A percentile compares a stretch with the other conserved stretches of the same genome.
These are phyloP conservation scores for Zingel zingel DNA, from an alignment of 2,113 vertebrate genomes.

Conservation along the genomic window DNA sequence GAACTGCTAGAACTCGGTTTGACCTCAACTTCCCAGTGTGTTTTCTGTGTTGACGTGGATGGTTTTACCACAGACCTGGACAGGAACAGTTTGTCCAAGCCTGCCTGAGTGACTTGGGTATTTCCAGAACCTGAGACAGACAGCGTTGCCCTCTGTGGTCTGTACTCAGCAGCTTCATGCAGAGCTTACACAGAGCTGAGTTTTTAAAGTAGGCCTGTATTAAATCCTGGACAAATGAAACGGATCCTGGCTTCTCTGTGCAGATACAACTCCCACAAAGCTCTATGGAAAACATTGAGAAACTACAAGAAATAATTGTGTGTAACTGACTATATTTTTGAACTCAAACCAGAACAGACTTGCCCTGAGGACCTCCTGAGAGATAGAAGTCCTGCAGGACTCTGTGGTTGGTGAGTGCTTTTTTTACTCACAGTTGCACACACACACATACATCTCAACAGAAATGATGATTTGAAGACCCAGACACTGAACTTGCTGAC, in stretches of 20 bases:
- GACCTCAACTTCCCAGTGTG: neutral
- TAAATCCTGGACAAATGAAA: neutral
- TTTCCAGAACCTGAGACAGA: conserved; percentile 38
- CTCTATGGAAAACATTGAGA: neutral
- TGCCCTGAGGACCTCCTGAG: neutral
- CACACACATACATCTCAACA: neutral
- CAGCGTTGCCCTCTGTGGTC: neutral
- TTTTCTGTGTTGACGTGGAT: neutral
- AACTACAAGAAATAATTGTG: neutral
- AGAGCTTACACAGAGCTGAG: conserved; percentile 4
- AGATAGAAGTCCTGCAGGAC: neutral
- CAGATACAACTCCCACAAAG: neutral
- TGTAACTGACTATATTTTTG: neutral
- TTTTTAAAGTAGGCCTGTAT: neutral
- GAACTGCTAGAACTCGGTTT: neutral
- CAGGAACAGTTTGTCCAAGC: too few relatives aligned
- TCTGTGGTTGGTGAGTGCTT: neutral
- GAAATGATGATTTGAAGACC: neutral
- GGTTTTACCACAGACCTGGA: neutral
- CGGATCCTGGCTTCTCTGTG: neutral
- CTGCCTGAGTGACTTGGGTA: conserved; percentile 6
- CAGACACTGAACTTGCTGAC: neutral
- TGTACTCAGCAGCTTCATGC: conserved; percentile 9
- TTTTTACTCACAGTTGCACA: neutral
- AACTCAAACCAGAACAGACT: neutral